A percentile compares a stretch with the other conserved stretches of the same genome.
phyloP scores from a whole-genome alignment of 2,888 invertebrate genomes.

The Orthonychiurus folsomi region DNA sequence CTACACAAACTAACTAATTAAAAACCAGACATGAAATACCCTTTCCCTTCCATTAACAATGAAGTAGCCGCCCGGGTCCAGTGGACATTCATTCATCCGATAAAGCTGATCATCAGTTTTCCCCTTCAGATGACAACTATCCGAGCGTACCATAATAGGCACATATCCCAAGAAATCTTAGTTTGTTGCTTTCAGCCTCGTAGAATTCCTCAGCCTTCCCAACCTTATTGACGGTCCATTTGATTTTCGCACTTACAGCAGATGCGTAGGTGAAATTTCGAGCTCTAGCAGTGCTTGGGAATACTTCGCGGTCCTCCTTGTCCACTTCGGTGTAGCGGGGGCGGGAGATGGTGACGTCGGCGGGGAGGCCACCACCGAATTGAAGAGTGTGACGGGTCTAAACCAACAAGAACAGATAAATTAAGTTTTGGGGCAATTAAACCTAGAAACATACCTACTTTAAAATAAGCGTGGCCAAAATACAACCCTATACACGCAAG shows the following conservation, averaged over 20 bases:
- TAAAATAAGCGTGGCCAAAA: too few species aligned
- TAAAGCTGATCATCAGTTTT: conserved; percentile 50
- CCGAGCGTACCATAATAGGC: conserved; percentile 55
- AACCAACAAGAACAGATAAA: background rate
- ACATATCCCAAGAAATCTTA: conserved; percentile 45
- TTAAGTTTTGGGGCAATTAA: too few species aligned
- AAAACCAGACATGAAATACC: conserved; percentile 31
- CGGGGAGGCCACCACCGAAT: background rate
- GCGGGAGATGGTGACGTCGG: background rate
- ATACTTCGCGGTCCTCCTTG: background rate
- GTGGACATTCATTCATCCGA: conserved; percentile 53
- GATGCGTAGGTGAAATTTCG: conserved; percentile 9
- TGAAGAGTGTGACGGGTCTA: background rate
- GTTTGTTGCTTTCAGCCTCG: background rate
- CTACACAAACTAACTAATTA: background rate
- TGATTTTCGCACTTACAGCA: background rate
- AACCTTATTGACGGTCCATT: background rate
- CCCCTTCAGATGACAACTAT: conserved; percentile 49
- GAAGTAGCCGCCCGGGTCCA: conserved; percentile 57
- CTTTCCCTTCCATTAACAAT: conserved; percentile 57
- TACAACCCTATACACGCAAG: too few species aligned
- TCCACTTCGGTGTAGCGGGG: conserved; percentile 5
- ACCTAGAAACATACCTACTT: too few species aligned
- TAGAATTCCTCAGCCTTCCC: background rate
- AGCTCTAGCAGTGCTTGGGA: conserved; percentile 10